Evolutionary conservation across 1,140 invertebrate genomes (phyloP).

Genomic region (Proales similis): DNA sequence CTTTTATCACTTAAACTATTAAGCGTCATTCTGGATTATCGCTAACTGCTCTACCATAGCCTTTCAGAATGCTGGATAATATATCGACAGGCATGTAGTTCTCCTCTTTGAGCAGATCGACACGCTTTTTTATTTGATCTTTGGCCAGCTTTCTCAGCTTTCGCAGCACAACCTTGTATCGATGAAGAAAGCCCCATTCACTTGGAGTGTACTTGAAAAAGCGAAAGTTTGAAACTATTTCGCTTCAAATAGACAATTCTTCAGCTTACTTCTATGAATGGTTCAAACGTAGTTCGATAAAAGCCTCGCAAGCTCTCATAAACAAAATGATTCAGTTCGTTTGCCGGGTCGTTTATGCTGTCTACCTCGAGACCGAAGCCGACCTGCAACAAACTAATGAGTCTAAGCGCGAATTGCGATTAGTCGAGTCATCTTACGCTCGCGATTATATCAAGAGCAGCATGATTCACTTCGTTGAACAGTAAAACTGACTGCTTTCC

Average conservation of each 20-base stretch:
- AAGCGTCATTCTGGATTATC: neutral
- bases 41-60: constrained; percentile 13
- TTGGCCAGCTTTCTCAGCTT: constrained; percentile 10
- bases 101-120: constrained; percentile 4
- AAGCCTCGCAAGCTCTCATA: constrained; percentile 31
- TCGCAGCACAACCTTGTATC: constrained; percentile 19
- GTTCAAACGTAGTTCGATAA: constrained; percentile 28
- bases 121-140: constrained; percentile 2
- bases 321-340: constrained; percentile 34
- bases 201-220: constrained; percentile 12
- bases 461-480: constrained; percentile 31
- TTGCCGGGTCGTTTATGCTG: constrained; percentile 28
- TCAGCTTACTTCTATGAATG: constrained; percentile 10
- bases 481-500: constrained; percentile 8
- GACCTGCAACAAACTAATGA: constrained; percentile 6
- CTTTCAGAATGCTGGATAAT: constrained; percentile 5
- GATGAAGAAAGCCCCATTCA: constrained; percentile 13
- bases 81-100: constrained; percentile 18
- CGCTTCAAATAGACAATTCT: neutral
- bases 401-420: neutral
- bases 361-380: constrained; percentile 15
- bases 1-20: neutral
- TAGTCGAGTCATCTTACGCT: constrained; percentile 2
- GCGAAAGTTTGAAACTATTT: neutral
- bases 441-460: constrained; percentile 28